These are phyloP conservation scores for Arvicanthis niloticus DNA, from an alignment of 2,113 vertebrate species.

Conservation along the genomic window DNA sequence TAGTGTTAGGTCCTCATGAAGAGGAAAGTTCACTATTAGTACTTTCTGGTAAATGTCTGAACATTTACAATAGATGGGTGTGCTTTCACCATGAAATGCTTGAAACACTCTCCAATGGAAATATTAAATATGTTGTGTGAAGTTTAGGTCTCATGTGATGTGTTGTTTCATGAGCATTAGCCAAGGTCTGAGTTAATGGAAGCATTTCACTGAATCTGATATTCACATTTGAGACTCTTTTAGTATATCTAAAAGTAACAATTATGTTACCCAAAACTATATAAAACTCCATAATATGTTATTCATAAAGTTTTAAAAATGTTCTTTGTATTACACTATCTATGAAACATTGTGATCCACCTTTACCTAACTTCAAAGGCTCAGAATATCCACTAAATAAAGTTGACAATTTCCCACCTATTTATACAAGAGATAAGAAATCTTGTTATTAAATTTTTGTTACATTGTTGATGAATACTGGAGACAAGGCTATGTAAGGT, in stretches of 20 bases:
- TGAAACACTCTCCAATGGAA: not conserved
- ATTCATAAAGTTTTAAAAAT: not conserved
- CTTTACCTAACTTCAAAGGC: not conserved
- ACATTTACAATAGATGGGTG: not conserved
- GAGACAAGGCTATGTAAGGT: fast-evolving
- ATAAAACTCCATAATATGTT: not conserved
- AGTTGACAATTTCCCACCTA: not conserved
- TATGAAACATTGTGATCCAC: not conserved
- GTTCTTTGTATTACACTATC: not conserved
- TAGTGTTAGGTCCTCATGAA: not conserved
- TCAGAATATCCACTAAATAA: not conserved
- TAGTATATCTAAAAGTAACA: not conserved
- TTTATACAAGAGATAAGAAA: not conserved
- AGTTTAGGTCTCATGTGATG: not conserved
- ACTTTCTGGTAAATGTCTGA: not conserved
- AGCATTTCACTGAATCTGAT: not conserved
- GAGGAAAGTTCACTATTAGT: not conserved
- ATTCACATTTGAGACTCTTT: not conserved
- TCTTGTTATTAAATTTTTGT: not conserved
- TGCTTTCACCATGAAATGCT: not conserved
- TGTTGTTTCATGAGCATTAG: not conserved
- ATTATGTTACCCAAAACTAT: not conserved
- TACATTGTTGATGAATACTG: not conserved
- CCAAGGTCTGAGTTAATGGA: not conserved
- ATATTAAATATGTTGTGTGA: not conserved